Percentiles rank a stretch among this genome's conserved stretches.
These are phyloP conservation scores for Todiramphus saurophagus DNA, from an alignment of 2,113 vertebrate genomes.

Conservation along the genomic window DNA sequence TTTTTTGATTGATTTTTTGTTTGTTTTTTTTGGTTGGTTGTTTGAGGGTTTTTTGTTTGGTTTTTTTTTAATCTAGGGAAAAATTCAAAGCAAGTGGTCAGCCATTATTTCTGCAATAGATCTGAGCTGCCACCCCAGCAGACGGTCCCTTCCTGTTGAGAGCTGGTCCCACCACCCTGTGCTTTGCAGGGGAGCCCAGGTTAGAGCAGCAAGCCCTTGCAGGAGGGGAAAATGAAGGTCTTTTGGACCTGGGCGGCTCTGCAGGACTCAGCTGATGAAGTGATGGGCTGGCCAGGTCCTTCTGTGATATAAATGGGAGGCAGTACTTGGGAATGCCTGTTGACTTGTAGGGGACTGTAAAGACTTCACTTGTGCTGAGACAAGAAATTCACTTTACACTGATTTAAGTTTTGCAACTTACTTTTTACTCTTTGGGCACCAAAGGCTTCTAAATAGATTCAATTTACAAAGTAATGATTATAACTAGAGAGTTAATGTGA, in stretches of 20 bases:
- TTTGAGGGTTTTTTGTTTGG: not conserved
- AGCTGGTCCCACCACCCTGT: not conserved
- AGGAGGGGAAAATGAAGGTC: not conserved
- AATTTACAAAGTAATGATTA: not conserved
- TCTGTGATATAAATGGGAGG: not conserved
- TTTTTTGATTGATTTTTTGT: too few species aligned
- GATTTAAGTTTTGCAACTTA: not conserved
- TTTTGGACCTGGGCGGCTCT: not conserved
- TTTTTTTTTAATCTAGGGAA: not conserved
- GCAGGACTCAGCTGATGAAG: not conserved
- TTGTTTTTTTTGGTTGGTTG: not conserved
- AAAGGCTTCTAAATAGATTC: not conserved
- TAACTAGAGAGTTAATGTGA: not conserved
- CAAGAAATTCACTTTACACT: not conserved
- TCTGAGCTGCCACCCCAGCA: not conserved
- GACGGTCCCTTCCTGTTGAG: not conserved
- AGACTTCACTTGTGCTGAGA: not conserved
- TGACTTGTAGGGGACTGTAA: not conserved
- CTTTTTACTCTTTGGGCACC: not conserved
- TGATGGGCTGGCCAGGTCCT: not conserved
- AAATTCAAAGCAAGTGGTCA: not conserved
- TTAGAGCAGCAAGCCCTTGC: not conserved
- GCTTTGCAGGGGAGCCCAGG: not conserved
- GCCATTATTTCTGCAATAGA: not conserved
- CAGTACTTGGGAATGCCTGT: not conserved